Conservation (phyloP, 1,140 invertebrate genomes). For the Zaprionus kolodkinae region DNA sequence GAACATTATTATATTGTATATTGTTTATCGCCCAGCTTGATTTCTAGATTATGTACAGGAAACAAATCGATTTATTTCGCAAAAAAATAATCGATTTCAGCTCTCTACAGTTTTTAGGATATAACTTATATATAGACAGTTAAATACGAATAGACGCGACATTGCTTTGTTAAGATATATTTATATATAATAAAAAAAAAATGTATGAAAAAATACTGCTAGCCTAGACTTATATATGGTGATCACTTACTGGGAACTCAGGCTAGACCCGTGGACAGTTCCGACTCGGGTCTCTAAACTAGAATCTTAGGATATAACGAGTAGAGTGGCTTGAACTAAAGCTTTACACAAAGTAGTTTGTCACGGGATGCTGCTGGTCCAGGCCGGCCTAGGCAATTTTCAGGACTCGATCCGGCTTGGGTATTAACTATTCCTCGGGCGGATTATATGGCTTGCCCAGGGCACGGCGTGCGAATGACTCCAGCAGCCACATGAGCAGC, state of each 20-base stretch:
- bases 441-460: conserved; percentile 50
- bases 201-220: neutral
- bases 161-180: neutral
- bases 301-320: neutral
- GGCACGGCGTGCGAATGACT: conserved; percentile 54
- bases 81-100: too few relatives aligned
- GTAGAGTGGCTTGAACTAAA: conserved; percentile 3
- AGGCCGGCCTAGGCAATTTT: conserved; percentile 12
- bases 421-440: conserved; percentile 42
- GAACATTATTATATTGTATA: neutral
- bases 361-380: neutral
- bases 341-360: conserved; percentile 11
- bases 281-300: neutral
- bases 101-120: neutral
- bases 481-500: conserved; percentile 63
- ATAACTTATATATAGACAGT: neutral
- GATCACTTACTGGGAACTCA: conserved; percentile 4
- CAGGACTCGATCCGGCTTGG: neutral
- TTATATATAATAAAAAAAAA: neutral
- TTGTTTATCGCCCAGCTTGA: neutral
- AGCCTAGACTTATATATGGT: conserved; percentile 4
- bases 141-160: neutral
- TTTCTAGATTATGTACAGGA: neutral
- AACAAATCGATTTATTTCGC: too few relatives aligned
- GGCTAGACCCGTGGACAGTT: neutral